Evolutionary conservation across 2,113 vertebrate species (phyloP).

Genomic region (Macroglossus sobrinus): DNA sequence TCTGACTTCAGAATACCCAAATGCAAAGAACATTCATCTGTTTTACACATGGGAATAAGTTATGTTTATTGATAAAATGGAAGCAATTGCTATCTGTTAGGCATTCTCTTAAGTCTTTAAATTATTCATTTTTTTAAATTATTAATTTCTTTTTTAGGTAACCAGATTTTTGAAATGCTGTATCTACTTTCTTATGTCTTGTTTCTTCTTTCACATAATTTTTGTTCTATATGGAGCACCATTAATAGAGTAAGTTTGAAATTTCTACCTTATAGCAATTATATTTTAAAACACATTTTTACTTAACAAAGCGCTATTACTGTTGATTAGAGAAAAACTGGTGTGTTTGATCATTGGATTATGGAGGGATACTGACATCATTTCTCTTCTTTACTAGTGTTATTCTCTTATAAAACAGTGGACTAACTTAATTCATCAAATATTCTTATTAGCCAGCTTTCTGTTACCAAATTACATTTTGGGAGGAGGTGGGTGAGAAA

Average conservation of each 20-base stretch:
- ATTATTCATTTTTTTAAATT: conserved; percentile 29
- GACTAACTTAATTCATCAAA: conserved; percentile 13
- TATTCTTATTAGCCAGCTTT: neutral
- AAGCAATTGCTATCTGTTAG: neutral
- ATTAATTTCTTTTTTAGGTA: conserved; percentile 84
- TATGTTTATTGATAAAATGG: conserved; percentile 28
- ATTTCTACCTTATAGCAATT: conserved; percentile 38
- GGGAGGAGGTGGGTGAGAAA: neutral
- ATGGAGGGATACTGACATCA: neutral
- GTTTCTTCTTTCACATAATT: conserved; percentile 92
- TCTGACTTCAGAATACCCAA: neutral
- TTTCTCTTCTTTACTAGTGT: neutral
- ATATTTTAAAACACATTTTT: neutral
- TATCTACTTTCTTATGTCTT: conserved; percentile 93
- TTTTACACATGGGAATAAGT: neutral
- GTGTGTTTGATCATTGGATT: neutral
- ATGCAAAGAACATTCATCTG: neutral
- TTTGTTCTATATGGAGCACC: conserved; percentile 97
- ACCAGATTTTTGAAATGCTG: conserved; percentile 90
- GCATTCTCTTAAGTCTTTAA: conserved; percentile 9
- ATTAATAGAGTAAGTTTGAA: conserved; percentile 93
- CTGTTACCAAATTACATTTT: neutral
- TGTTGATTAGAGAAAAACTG: neutral
- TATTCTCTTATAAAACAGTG: neutral
- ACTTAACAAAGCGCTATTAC: neutral